A percentile compares a stretch with the other conserved stretches of the same genome.
Evolutionary conservation across 2,888 invertebrate genomes (phyloP).

Genomic region (Tillus elongatus): DNA sequence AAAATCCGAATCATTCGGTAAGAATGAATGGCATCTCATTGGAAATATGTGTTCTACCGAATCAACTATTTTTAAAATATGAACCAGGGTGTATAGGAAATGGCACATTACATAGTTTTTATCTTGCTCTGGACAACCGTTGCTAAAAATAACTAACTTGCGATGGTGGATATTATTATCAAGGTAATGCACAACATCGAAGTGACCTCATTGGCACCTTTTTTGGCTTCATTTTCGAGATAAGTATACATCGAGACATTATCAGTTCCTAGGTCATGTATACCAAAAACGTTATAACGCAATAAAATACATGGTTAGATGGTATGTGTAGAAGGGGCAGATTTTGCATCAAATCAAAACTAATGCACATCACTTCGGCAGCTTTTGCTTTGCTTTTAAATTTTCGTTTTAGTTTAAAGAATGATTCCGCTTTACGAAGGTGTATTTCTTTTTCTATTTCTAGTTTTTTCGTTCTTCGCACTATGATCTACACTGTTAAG

Average conservation of each 20-base stretch:
- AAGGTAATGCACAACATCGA: constrained; percentile 14
- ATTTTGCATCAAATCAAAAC: constrained; percentile 21
- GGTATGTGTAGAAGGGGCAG: constrained; percentile 17
- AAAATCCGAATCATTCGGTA: constrained; percentile 15
- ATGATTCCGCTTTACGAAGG: constrained; percentile 8
- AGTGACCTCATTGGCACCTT: constrained; percentile 17
- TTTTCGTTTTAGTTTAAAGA: constrained; percentile 6
- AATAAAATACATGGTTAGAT: constrained; percentile 17
- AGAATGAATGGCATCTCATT: constrained; percentile 14
- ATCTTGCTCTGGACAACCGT: constrained; percentile 18
- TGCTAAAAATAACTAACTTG: constrained; percentile 12
- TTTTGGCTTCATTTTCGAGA: constrained; percentile 14
- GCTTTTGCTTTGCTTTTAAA: constrained; percentile 10
- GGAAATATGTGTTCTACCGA: constrained; percentile 16
- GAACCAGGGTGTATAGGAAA: constrained; percentile 14
- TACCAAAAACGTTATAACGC: constrained; percentile 20
- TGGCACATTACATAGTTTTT: constrained; percentile 16
- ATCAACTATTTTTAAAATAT: constrained; percentile 13
- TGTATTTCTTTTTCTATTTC: constrained; percentile 14
- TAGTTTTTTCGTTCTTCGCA: constrained; percentile 9
- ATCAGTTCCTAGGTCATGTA: constrained; percentile 17
- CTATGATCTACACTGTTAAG: constrained; percentile 10
- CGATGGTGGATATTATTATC: constrained; percentile 4
- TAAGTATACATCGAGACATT: constrained; percentile 17
- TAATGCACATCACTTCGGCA: constrained; percentile 10